A percentile compares a stretch with the other conserved stretches of the same genome.
Conservation (phyloP, 2,888 invertebrate species). For the Drosophila siamana region DNA sequence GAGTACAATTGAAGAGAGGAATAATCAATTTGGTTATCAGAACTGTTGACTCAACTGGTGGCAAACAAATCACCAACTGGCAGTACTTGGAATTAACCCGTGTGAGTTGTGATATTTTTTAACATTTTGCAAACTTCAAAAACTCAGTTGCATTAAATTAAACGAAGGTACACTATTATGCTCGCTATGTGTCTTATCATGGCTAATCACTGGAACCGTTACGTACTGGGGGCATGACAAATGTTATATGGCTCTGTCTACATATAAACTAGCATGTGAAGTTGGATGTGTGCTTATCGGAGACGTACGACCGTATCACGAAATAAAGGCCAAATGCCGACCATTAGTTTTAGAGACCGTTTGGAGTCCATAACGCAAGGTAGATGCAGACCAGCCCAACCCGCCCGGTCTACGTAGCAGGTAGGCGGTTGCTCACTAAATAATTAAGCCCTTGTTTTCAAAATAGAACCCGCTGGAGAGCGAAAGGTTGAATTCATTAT, state of each 20-base stretch:
- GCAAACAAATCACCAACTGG: constrained; percentile 9
- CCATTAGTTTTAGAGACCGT: constrained; percentile 12
- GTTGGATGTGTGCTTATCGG: constrained; percentile 41
- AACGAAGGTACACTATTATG: constrained; percentile 2
- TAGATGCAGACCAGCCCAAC: neutral
- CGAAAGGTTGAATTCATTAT: neutral
- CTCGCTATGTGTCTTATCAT: constrained; percentile 12
- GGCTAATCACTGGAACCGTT: constrained; percentile 33
- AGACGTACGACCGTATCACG: constrained; percentile 26
- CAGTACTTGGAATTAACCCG: constrained; percentile 16
- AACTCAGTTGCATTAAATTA: constrained; percentile 14
- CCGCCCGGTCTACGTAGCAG: neutral
- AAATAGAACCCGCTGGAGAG: constrained; percentile 24
- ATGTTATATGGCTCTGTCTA: constrained; percentile 24
- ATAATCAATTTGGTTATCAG: constrained; percentile 22
- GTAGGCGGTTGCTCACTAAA: neutral
- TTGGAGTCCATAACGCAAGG: constrained; percentile 49
- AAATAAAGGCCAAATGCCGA: constrained; percentile 1
- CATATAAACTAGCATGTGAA: neutral
- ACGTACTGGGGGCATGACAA: constrained; percentile 51
- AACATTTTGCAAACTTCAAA: constrained; percentile 26
- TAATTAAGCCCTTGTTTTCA: constrained; percentile 3
- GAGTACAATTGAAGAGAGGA: constrained; percentile 1
- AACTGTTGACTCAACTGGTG: neutral
- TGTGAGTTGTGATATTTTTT: constrained; percentile 57